A percentile compares a stretch with the other conserved stretches of the same genome.
phyloP scores from a whole-genome alignment of 2,113 vertebrate genomes.

The Malaclemys terrapin region DNA sequence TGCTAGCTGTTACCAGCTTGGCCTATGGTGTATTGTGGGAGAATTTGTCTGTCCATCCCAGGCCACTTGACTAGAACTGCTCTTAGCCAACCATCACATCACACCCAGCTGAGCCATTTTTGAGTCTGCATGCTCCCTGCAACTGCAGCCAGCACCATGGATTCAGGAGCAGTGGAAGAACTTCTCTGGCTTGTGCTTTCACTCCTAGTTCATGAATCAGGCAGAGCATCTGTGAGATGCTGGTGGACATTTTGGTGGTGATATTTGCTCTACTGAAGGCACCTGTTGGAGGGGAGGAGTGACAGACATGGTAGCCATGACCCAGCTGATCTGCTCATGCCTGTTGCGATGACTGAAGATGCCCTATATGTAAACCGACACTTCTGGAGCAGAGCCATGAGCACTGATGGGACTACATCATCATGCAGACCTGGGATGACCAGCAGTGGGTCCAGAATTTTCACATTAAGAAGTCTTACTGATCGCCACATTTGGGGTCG shows the following conservation, averaged over 20 bases:
- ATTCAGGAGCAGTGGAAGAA: not conserved
- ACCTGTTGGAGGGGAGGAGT: not conserved
- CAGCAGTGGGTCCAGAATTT: not conserved
- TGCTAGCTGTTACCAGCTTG: too few species aligned
- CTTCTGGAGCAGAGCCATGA: not conserved
- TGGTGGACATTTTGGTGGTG: not conserved
- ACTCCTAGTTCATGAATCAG: not conserved
- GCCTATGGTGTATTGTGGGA: too few species aligned
- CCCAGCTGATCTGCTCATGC: not conserved
- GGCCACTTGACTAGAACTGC: too few species aligned
- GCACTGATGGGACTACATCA: not conserved
- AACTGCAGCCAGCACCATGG: not conserved
- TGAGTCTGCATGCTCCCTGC: not conserved
- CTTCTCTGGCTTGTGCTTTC: not conserved
- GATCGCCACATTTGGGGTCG: too few species aligned
- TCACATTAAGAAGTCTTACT: not conserved
- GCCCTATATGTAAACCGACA: not conserved
- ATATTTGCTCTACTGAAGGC: not conserved
- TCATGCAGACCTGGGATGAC: not conserved
- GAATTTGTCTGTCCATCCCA: too few species aligned
- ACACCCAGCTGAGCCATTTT: not conserved
- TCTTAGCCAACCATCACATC: not conserved
- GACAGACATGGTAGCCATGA: not conserved
- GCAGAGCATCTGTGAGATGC: not conserved
- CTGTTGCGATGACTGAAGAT: not conserved